phyloP scores from a whole-genome alignment of 2,888 invertebrate genomes.

The Caenorhabditis angaria region DNA sequence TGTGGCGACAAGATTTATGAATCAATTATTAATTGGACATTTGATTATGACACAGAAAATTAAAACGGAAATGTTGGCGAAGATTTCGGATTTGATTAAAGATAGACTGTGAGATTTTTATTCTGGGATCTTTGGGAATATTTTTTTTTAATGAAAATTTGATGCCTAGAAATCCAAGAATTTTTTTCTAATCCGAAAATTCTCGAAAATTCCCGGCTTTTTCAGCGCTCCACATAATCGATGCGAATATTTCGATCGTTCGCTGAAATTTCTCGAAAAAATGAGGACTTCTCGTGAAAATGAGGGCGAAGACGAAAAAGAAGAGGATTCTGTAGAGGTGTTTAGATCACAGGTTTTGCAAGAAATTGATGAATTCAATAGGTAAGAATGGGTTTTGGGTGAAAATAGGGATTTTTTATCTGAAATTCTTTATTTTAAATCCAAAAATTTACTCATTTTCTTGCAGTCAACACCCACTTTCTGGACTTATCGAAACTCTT shows the following conservation, averaged over 20 bases:
- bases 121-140: too few relatives aligned
- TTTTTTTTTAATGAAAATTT: too few relatives aligned
- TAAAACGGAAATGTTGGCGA: neutral
- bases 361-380: neutral
- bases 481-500: too few relatives aligned
- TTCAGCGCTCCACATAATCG: constrained; percentile 11
- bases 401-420: too few relatives aligned
- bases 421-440: too few relatives aligned
- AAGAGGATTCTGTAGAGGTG: neutral
- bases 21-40: constrained; percentile 47
- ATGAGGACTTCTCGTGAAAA: too few relatives aligned
- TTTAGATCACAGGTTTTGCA: neutral
- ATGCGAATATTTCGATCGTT: neutral
- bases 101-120: neutral
- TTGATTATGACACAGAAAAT: constrained; percentile 12
- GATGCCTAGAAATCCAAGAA: too few relatives aligned
- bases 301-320: neutral
- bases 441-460: too few relatives aligned
- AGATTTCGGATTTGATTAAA: neutral
- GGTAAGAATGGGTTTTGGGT: too few relatives aligned
- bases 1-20: constrained; percentile 41
- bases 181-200: neutral
- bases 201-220: neutral
- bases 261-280: neutral
- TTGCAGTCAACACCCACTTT: too few relatives aligned